Conservation (phyloP, 2,888 invertebrate species). For the Disparrhopalites patrizii region DNA sequence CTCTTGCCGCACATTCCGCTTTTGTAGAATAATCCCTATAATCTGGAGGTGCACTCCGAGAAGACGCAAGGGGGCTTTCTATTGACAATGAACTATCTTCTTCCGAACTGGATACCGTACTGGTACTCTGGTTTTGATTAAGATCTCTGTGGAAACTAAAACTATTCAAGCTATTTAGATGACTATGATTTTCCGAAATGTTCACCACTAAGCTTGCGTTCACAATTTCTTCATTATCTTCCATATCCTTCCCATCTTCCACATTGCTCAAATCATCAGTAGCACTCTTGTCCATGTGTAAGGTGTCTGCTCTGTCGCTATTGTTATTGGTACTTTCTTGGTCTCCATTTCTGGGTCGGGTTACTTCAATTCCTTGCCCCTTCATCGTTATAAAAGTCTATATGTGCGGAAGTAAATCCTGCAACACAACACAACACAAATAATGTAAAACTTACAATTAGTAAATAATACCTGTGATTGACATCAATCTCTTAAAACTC, state of each 20-base stretch:
- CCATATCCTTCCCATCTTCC: background rate
- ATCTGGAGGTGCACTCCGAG: slow-evolving; percentile 32
- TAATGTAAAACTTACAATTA: no score
- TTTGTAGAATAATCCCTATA: slow-evolving; percentile 7
- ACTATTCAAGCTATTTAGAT: slow-evolving; percentile 18
- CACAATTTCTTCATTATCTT: slow-evolving; percentile 21
- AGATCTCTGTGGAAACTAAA: background rate
- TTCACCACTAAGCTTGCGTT: slow-evolving; percentile 41
- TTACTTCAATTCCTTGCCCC: slow-evolving; percentile 18
- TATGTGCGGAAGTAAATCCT: no score
- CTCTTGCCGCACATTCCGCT: background rate
- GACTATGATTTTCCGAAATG: slow-evolving; percentile 30
- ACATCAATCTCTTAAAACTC: no score
- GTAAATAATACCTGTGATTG: no score
- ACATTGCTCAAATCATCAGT: background rate
- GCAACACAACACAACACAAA: no score
- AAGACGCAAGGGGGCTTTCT: slow-evolving; percentile 22
- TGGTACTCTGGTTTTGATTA: slow-evolving; percentile 4
- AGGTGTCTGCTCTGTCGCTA: background rate
- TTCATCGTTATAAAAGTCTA: slow-evolving; percentile 11
- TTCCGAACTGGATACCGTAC: background rate
- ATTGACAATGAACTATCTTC: slow-evolving; percentile 6
- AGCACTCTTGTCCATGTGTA: background rate
- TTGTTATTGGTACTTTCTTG: background rate
- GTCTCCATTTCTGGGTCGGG: background rate